Base-by-base conservation (phyloP, 2,888 invertebrate genomes). In the Lithophane socia region DNA sequence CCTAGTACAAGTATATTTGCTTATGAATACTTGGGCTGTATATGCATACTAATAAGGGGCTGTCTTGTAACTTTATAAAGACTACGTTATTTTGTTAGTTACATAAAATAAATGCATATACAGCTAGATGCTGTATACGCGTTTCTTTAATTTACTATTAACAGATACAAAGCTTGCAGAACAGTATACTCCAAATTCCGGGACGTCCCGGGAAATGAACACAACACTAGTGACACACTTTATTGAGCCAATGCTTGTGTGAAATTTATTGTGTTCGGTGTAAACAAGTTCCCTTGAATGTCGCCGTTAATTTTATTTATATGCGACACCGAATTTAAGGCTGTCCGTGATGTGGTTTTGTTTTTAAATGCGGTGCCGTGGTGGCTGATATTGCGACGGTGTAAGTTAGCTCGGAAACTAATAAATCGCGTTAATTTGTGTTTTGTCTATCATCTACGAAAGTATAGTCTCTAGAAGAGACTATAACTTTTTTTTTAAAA, bases 281-380 rank as follows among this genome's bases (percentile, higher is more conserved):
- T 87, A 87, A 87, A 87, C 87, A 89, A 89, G 87, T 85, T 86
- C 75, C 75, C 69, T 75, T 80, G 77, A 81, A 81, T 77, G 87
- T 84, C 72, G 73, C 73, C 65, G 81, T 82, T 88, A 83, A 89
- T 88, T 89, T 81, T 85, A 73, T 88, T 87, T 84, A 81, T 79
- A 82, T 80, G 75, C 63, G 58, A 29, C 63, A 13, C 63, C 64
- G 69, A 78, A 80, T 82, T 86, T 77, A 82, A 82, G 56, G 74
- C 47, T 79, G n/a, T 73, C 70, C 24, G 49, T 75, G 44, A 21
- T 54, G 78, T 68, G 81, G 69, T n/a, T 73, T 69, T 74, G 49
- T 83, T 81, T 77, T 77, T 79, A 60, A 75, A 78, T 42, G 64
- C 37, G 24, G 16, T 7, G 52, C 24, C 0, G 42, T 12, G 29